A percentile compares a stretch with the other conserved stretches of the same genome.
These are phyloP conservation scores for Agrochola circellaris DNA, from an alignment of 2,888 invertebrate genomes.

Conservation along the genomic window DNA sequence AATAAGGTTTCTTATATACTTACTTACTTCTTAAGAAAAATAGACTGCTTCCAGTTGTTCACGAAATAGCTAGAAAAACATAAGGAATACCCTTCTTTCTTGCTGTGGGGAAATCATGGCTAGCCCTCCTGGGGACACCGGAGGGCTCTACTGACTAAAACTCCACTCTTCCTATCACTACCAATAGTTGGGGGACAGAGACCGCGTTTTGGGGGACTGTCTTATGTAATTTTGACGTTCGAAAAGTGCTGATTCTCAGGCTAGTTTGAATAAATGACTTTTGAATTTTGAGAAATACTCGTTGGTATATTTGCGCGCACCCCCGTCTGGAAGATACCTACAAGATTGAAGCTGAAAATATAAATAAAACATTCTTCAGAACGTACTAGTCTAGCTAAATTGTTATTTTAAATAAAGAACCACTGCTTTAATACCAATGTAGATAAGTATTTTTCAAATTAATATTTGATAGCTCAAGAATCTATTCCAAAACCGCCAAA, in stretches of 20 bases:
- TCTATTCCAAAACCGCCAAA: slow-evolving; percentile 38
- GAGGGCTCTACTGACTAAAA: neutral
- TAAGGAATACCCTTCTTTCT: neutral
- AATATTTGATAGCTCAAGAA: slow-evolving; percentile 8
- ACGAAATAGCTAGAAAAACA: neutral
- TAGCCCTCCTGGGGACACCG: too few species aligned
- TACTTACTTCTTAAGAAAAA: neutral
- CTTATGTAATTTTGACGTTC: too few species aligned
- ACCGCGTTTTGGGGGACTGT: too few species aligned
- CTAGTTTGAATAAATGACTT: too few species aligned
- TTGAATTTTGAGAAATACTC: neutral
- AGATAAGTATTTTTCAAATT: neutral
- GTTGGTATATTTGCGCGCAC: neutral
- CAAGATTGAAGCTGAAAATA: neutral
- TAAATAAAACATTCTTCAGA: neutral
- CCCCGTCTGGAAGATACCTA: too few species aligned
- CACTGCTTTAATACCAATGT: neutral
- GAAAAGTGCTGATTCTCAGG: too few species aligned
- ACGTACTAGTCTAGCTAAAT: neutral
- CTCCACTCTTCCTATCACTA: too few species aligned
- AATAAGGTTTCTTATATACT: neutral
- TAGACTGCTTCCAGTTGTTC: neutral
- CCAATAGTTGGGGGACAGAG: neutral
- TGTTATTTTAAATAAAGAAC: too few species aligned
- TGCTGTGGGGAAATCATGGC: neutral